Base-by-base conservation (phyloP, 2,888 invertebrate genomes). In the Drosophila hamatofila region DNA sequence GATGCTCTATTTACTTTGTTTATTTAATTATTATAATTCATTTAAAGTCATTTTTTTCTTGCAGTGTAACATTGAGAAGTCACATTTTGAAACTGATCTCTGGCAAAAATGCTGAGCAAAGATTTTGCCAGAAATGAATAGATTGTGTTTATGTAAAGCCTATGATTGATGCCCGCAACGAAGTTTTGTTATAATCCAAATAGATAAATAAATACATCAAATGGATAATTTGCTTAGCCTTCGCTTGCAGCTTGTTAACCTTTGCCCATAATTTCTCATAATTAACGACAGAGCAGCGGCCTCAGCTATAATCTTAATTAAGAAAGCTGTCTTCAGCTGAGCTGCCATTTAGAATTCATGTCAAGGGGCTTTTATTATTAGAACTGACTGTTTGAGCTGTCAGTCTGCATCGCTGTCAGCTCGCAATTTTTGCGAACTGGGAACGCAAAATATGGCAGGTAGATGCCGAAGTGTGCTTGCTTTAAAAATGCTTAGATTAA, bases 401-500 rank as follows among this genome's bases (percentile, higher is more conserved):
- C 42, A 62, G 41, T 30, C 41, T 14, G n/a, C 9, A 48, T 12
- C 35, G 44, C 51, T 59, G 58, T 42, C 64, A 55, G 41, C 37
- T 58, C 52, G 51, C 42, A 46, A 14, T 55, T 54, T 58, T 11
- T 12, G 25, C 35, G 39, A 46, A 27, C 39, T 18, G 21, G 14
- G 25, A 56, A n/a, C n/a, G 49, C 33, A 41, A 56, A 46, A 21
- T 60, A 16, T 51, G 23, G 23, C 27, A 37, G 54, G 54, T 39
- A 4, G 27, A 39, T 18, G 7, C 54, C 37, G 39, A 39, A 7
- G 39, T 39, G 30, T 21, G 46, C 42, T 51, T 8, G 39, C 63
- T 68, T 77, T 48, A 72, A 75, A 57, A 63, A 63, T 52, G 41
- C 48, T 27, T 49, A 25, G 68, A 72, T 68, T 76, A 68, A 64